Base-by-base conservation (phyloP, 2,113 vertebrate species). In the Myotis brandtii region DNA sequence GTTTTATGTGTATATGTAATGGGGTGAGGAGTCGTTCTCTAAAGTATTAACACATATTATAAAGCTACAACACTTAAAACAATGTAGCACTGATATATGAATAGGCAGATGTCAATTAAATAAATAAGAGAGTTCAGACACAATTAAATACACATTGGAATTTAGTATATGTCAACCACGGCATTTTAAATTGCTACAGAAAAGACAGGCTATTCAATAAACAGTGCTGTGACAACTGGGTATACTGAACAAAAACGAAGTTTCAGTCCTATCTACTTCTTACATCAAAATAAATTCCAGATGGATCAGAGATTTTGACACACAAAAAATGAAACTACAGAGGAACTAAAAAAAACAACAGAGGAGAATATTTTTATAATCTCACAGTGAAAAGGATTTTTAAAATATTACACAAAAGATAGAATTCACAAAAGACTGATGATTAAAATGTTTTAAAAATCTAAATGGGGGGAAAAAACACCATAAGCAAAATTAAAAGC, bases 231-330 rank as follows among this genome's bases (percentile, higher is more conserved):
- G 34, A 64, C n/a, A 73, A 66, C 30, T 48, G 14, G 43, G 18
- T 37, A 13, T 46, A 56, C 1, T 66, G 66, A 50, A 50, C 27
- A 62, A 50, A 77, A 76, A 83, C 32, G 59, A 62, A 79, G 62
- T 62, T 64, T 62, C 43, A 70, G 3, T 9, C 40, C 62, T 54
- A 43, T 54, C 52, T 89, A 77, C 52, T 54, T 52, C 20, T 88
- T 77, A 37, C 17, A 79, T 46, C 85, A 95, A 95, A 89, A 89
- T 64, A 62, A 89, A 89, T 62, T 93, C 34, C 79, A 84, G 52
- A 84, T 5, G 11, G 66, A 72, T 52, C 17, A 85, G 32, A 77
- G 40, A 89, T n/a, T 77, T 46, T 84, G 79, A 77, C 40, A 84
- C 70, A 75, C n/a, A 62, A 85, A 56, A 80, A 34, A 86, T 40